Base-by-base conservation (phyloP, 2,888 invertebrate genomes). In the Pantelozetes paolii region DNA sequence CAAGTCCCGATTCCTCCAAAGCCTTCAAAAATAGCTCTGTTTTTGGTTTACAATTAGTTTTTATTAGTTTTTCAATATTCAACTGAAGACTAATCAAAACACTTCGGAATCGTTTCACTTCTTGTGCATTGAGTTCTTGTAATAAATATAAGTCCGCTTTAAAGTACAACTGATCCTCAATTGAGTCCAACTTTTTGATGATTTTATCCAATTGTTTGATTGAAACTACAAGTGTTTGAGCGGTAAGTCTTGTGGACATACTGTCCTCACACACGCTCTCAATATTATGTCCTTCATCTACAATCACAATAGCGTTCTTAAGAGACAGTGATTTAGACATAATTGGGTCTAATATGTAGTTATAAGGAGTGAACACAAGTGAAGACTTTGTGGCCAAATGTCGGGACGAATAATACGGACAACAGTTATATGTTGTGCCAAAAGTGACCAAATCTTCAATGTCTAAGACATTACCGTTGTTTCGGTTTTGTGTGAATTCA, bases 201-300 rank as follows among this genome's bases (percentile, higher is more conserved):
- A n/a, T n/a, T n/a, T n/a, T n/a, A 78, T 42, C 36, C 18, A 94
- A 85, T 84, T 98, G 97, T 79, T 91, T 90, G 77, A 98, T 93
- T 78, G 92, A 92, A 76, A 92, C 84, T 3, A 96, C 93, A 76
- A 99, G 85, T 82, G 94, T 93, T 8, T 92, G 90, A 36, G 92
- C 91, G 77, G 88, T 88, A 54, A 98, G 86, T 80, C 87, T 83
- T 84, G 48, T 32, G 0, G 87, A 87, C 15, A 86, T 83, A 70
- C 85, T 90, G 78, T 96, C 95, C 82, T 99, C 97, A 83, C 97
- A 98, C 78, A 92, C 91, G 82, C 90, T 91, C 81, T 96, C 96
- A 77, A 99, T 89, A 84, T 99, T 99, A 81, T 99, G 99, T 2
- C 94, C 99, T 84, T 99, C 99, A 85, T 99, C 99, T 78, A 99